Percentiles rank a stretch among this genome's conserved stretches.
phyloP scores from a whole-genome alignment of 2,797 vertebrate genomes.

The Vespertilio murinus region DNA sequence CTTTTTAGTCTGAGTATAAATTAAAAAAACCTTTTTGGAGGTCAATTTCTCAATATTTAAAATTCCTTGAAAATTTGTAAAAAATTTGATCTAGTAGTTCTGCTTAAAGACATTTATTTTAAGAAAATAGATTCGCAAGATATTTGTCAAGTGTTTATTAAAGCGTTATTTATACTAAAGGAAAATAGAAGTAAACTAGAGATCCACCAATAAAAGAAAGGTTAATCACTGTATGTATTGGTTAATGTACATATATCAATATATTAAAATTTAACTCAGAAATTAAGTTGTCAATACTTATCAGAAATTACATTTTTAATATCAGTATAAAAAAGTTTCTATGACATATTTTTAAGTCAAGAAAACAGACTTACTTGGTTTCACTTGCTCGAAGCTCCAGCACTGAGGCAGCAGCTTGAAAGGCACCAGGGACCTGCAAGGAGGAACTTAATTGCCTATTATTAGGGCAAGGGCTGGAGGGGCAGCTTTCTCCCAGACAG shows the following conservation, averaged over 20 bases:
- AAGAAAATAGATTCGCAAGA: neutral
- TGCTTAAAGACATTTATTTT: conserved; percentile 13
- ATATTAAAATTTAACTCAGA: neutral
- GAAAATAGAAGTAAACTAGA: conserved; percentile 41
- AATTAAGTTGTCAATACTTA: neutral
- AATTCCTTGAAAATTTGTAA: conserved; percentile 1
- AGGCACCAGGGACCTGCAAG: neutral
- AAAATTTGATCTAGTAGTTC: neutral
- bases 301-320: neutral
- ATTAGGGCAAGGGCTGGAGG: neutral
- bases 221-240: neutral
- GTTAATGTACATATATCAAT: neutral
- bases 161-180: neutral
- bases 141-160: neutral
- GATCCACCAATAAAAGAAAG: neutral
- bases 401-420: neutral
- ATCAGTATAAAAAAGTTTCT: neutral
- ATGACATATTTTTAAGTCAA: neutral
- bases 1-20: neutral
- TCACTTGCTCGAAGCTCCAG: neutral
- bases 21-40: neutral
- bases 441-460: neutral
- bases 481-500: neutral
- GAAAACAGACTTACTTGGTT: neutral
- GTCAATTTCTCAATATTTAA: neutral